Conservation (phyloP, 1,140 invertebrate species). For the Lethocerus indicus region DNA sequence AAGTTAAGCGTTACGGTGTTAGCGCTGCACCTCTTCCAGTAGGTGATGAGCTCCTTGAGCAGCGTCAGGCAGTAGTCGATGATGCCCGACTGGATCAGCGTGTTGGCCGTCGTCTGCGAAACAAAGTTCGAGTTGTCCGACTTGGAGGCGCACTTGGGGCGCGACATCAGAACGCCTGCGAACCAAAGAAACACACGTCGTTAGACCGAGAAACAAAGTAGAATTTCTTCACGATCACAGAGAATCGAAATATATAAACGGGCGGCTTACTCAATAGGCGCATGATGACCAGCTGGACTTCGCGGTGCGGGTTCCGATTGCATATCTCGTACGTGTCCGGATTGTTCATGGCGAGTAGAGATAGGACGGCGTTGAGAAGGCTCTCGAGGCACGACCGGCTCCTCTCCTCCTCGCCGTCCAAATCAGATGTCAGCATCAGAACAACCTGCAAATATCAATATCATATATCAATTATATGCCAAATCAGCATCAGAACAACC, state of each 20-base stretch:
- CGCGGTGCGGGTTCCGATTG: conserved; percentile 41
- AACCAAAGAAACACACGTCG: background rate
- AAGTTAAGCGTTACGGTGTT: background rate
- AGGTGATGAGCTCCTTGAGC: conserved; percentile 59
- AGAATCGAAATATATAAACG: background rate
- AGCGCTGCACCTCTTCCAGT: conserved; percentile 50
- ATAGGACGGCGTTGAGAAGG: conserved; percentile 52
- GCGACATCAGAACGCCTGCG: conserved; percentile 57
- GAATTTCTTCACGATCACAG: background rate
- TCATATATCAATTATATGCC: background rate
- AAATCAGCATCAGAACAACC: conserved; percentile 80
- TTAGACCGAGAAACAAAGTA: background rate
- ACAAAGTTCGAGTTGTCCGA: conserved; percentile 49
- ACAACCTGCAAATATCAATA: conserved; percentile 40
- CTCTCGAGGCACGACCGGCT: conserved; percentile 59
- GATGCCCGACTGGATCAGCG: conserved; percentile 57
- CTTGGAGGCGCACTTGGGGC: conserved; percentile 39
- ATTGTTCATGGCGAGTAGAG: conserved; percentile 58
- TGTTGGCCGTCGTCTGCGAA: conserved; percentile 54
- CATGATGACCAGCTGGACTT: conserved; percentile 80
- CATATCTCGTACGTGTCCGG: conserved; percentile 34
- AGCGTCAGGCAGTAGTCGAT: conserved; percentile 69
- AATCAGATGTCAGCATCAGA: conserved; percentile 75
- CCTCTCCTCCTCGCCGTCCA: conserved; percentile 66
- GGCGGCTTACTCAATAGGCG: conserved; percentile 53